A percentile compares a stretch with the other conserved stretches of the same genome.
Evolutionary conservation across 2,797 vertebrate species (phyloP).

Genomic region (Arvicola amphibius): DNA sequence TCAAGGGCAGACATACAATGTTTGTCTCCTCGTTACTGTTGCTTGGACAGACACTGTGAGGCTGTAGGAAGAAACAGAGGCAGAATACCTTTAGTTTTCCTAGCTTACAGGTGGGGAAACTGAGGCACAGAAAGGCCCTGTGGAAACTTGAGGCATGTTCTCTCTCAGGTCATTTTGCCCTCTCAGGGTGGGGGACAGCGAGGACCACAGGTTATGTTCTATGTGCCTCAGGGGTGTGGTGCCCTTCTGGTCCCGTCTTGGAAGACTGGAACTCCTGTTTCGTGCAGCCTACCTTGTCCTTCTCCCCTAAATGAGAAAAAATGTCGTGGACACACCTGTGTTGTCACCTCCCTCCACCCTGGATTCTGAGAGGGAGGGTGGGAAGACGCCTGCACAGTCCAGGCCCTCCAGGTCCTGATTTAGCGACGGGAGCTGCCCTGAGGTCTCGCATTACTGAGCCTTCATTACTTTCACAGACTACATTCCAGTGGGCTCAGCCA

Average conservation of each 20-base stretch:
- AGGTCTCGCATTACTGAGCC: slow-evolving; percentile 79
- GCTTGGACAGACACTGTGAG: not conserved
- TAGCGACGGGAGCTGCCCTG: slow-evolving; percentile 53
- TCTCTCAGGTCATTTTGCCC: not conserved
- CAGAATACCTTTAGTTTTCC: not conserved
- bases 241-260: not conserved
- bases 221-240: not conserved
- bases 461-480: slow-evolving; percentile 82
- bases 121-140: not conserved
- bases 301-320: not conserved
- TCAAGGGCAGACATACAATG: not conserved
- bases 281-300: accelerated
- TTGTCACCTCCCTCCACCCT: not conserved
- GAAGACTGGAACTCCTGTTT: not conserved
- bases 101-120: not conserved
- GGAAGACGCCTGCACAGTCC: not conserved
- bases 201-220: not conserved
- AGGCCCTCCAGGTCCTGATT: slow-evolving; percentile 67
- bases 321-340: not conserved
- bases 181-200: accelerated
- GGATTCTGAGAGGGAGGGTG: not conserved
- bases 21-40: not conserved
- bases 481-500: slow-evolving; percentile 67
- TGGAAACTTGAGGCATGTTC: not conserved
- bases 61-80: not conserved